Percentiles rank a stretch among this genome's conserved stretches.
These are phyloP conservation scores for Tragelaphus eurycerus DNA, from an alignment of 2,797 vertebrate genomes.

Conservation along the genomic window DNA sequence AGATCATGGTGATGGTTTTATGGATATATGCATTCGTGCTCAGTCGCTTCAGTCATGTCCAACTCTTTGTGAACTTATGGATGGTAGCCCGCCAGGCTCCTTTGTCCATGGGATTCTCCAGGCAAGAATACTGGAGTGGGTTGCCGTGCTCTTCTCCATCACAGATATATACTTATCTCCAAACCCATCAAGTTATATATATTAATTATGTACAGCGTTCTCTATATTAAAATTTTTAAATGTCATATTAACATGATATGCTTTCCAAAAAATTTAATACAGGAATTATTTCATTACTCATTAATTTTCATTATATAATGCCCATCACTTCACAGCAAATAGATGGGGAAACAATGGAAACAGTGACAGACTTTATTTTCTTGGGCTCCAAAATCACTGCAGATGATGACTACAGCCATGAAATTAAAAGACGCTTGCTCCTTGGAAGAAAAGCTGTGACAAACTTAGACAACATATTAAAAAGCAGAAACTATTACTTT, in stretches of 20 bases:
- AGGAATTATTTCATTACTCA: background rate
- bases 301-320: background rate
- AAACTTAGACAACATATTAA: background rate
- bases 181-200: background rate
- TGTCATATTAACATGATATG: background rate
- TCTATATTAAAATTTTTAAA: background rate
- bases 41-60: background rate
- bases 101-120: background rate
- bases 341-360: background rate
- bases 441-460: background rate
- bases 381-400: background rate
- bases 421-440: background rate
- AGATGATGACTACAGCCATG: background rate
- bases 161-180: background rate
- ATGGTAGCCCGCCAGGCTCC: background rate
- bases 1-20: background rate
- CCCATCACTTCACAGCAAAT: background rate
- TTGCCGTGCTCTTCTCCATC: background rate
- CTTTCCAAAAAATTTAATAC: background rate
- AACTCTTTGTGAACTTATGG: background rate
- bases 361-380: background rate
- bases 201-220: background rate
- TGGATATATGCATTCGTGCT: background rate
- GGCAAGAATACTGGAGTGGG: background rate
- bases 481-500: background rate